Base-by-base conservation (phyloP, 2,888 invertebrate species). In the Cephus rjabovi region DNA sequence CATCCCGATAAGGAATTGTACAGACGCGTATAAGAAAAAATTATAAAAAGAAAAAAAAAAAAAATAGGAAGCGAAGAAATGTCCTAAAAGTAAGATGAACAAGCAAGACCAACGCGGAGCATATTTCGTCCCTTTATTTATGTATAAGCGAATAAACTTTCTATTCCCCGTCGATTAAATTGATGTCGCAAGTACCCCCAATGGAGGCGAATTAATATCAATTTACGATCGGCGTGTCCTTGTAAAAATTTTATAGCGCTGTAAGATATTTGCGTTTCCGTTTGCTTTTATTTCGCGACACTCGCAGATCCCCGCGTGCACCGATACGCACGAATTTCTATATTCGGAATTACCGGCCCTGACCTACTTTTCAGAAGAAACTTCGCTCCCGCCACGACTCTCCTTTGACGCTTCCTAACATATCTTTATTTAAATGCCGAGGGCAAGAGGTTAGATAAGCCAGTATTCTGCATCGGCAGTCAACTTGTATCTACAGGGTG, bases 391-490 rank as follows among this genome's bases (percentile, higher is more conserved):
- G 75, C 78, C 68, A 68, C 71, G 71, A 31, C 73, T 40, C 56
- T 56, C 81, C 81, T 78, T 84, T 80, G 78, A 82, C 77, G 79
- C 77, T 80, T 80, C 81, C 75, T 69, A 81, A 78, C 79, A 86
- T 86, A 87, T 87, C 87, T 85, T 75, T 80, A 79, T 80, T 83
- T 82, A 80, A 85, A 85, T 86, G 75, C 80, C 82, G 81, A 79
- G 86, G 86, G 82, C 86, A 86, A 74, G 75, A 81, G 86, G 86
- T 86, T 83, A 86, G 86, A 86, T 86, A 86, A 86, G 82, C 80
- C 34, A 37, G 56, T 56, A 23, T 56, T 56, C 56, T 56, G 56
- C 23, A 56, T 56, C 56, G 56, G 6, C 56, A 56, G 23, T 56
- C 23, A 56, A 9, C 56, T 56, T 2, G 9, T 23, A 56, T 9